Conservation (phyloP, 2,113 vertebrate species). For the Abramis brama region DNA sequence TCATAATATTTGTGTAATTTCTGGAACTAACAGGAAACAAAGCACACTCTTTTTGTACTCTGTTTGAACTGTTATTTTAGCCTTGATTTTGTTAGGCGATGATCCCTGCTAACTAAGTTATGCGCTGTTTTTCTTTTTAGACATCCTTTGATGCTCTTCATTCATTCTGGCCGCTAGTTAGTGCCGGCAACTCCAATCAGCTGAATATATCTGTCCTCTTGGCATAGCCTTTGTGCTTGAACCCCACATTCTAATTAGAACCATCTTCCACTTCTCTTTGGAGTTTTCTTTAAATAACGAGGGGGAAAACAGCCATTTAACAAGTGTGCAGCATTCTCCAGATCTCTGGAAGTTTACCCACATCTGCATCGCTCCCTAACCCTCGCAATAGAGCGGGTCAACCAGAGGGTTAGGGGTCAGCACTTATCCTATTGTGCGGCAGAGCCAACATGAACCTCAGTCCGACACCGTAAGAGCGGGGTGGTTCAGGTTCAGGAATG, state of each 20-base stretch:
- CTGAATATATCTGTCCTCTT: slow-evolving; percentile 54
- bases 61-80: slow-evolving; percentile 13
- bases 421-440: slow-evolving; percentile 72
- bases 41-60: neutral
- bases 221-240: slow-evolving; percentile 68
- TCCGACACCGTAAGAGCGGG: slow-evolving; percentile 63
- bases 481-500: slow-evolving; percentile 72
- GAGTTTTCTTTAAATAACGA: slow-evolving; percentile 64
- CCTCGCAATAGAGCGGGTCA: slow-evolving; percentile 75
- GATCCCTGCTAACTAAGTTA: slow-evolving; percentile 57
- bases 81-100: slow-evolving; percentile 47
- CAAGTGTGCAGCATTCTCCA: slow-evolving; percentile 73
- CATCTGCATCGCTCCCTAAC: slow-evolving; percentile 78
- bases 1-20: neutral
- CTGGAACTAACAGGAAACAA: neutral
- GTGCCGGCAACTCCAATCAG: slow-evolving; percentile 55
- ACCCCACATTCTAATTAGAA: slow-evolving; percentile 75
- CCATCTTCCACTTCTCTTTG: slow-evolving; percentile 69
- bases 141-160: slow-evolving; percentile 54
- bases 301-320: slow-evolving; percentile 72
- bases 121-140: slow-evolving; percentile 35
- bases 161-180: slow-evolving; percentile 64
- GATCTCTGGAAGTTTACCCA: slow-evolving; percentile 77
- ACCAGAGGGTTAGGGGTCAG: slow-evolving; percentile 71
- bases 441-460: slow-evolving; percentile 74